Evolutionary conservation across 2,888 invertebrate species (phyloP), one percentile per base, ranked within the genome.

Genomic region (Harpagoxenus sublaevis): DNA sequence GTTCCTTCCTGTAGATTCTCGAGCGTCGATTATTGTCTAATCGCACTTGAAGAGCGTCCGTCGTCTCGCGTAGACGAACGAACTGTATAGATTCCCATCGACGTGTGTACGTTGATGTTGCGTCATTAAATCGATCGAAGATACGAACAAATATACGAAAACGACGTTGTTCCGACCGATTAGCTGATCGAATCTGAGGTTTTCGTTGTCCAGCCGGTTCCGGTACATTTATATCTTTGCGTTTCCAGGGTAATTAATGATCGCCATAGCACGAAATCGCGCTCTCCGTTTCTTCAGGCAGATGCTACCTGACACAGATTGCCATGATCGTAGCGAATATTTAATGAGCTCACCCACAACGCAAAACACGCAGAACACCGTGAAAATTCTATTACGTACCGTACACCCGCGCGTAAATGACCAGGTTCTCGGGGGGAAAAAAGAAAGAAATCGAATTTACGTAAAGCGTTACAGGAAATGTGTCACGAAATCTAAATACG

Each of bases 311-410:
- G 45, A 73, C 57, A 83, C 73, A 60, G 73, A 86, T 86, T 82
- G 74, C 60, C 86, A 86, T 31, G 73, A 63, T 88, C 70, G 78
- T 88, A 88, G 85, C 55, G 75, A 84, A 78, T 86, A 86, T 86
- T 82, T 88, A 88, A 84, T 53, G 57, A 85, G 68, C 73, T 83
- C 63, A 85, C 62, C 84, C 28, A 23, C 51, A 6, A 51, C 9
- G 23, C 45, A 51, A 23, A 48, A 55, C 35, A 60, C 28, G 9
- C 12, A 57, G 0, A 57, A 31, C 45, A 35, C 70, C 6, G 1
- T 35, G 53, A 57, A 73, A 60, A 79, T 55, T 75, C 84, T 73
- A 31, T 57, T 23, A 79, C n/a, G 66, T 66, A 66, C 0, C 45
- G 18, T 66, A 75, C 45, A 65, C 83, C 28, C 23, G 70, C 51